phyloP scores from a whole-genome alignment of 2,797 vertebrate species.

The Artibeus lituratus region DNA sequence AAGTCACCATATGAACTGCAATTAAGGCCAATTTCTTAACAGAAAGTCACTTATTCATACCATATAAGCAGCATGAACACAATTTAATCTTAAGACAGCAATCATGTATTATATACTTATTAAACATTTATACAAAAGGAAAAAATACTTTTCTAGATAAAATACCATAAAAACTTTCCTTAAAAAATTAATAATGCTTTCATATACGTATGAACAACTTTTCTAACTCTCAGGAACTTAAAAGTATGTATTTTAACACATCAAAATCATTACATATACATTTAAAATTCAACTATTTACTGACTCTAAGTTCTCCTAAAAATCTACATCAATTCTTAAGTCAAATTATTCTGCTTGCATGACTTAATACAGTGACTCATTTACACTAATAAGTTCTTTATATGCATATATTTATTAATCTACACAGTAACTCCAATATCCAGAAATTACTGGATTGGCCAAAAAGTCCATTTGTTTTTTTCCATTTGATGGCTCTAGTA shows the following conservation, averaged over 20 bases:
- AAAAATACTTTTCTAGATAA: conserved; percentile 9
- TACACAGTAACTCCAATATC: not conserved
- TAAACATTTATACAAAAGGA: not conserved
- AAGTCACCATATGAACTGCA: not conserved
- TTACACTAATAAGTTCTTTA: not conserved
- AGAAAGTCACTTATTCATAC: not conserved
- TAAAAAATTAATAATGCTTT: conserved; percentile 2
- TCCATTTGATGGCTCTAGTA: too few relatives aligned
- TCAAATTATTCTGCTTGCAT: conserved; percentile 13
- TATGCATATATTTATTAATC: not conserved
- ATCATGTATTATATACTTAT: not conserved
- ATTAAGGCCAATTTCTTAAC: not conserved
- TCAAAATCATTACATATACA: not conserved
- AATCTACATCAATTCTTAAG: not conserved
- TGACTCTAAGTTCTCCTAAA: conserved; percentile 27
- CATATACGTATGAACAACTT: not conserved
- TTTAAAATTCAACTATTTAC: conserved; percentile 24
- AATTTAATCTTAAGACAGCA: not conserved
- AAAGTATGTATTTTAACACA: not conserved
- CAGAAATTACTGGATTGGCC: not conserved
- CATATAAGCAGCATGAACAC: not conserved
- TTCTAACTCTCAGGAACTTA: not conserved
- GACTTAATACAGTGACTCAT: not conserved
- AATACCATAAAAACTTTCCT: not conserved
- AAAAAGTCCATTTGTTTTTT: too few relatives aligned